A percentile compares a stretch with the other conserved stretches of the same genome.
phyloP scores from a whole-genome alignment of 2,113 vertebrate species.

The Sorex fumeus region DNA sequence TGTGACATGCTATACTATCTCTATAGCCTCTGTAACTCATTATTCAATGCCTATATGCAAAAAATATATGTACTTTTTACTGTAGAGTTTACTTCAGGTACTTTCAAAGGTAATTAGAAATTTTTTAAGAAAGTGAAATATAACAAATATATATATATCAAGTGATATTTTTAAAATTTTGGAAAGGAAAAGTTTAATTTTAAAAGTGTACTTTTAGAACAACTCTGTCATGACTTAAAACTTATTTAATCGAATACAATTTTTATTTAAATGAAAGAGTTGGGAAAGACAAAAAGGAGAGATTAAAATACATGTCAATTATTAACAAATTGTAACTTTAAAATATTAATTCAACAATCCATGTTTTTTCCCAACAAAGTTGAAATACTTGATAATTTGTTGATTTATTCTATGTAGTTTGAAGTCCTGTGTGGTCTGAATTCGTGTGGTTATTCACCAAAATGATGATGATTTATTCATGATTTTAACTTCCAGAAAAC shows the following conservation, averaged over 20 bases:
- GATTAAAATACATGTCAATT: slow-evolving; percentile 41
- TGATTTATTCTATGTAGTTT: slow-evolving; percentile 60
- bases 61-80: background rate
- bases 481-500: slow-evolving; percentile 69
- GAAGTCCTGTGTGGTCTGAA: slow-evolving; percentile 84
- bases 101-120: slow-evolving; percentile 23
- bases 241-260: slow-evolving; percentile 40
- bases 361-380: slow-evolving; percentile 62
- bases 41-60: too few relatives aligned
- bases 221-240: slow-evolving; percentile 1
- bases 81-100: background rate
- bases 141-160: slow-evolving; percentile 2
- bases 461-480: slow-evolving; percentile 75
- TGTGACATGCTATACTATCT: too few relatives aligned
- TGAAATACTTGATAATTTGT: slow-evolving; percentile 67
- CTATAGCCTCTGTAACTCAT: too few relatives aligned
- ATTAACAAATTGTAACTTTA: slow-evolving; percentile 45
- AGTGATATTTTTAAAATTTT: slow-evolving; percentile 10
- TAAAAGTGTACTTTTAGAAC: slow-evolving; percentile 52
- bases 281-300: slow-evolving; percentile 36
- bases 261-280: slow-evolving; percentile 40
- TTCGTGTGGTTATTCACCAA: slow-evolving; percentile 79
- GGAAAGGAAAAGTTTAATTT: slow-evolving; percentile 41
- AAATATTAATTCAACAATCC: slow-evolving; percentile 64
- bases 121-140: slow-evolving; percentile 39